Percentiles rank a stretch among this genome's conserved stretches.
These are phyloP conservation scores for Cataglyphis cursor DNA, from an alignment of 2,888 invertebrate genomes.

Conservation along the genomic window DNA sequence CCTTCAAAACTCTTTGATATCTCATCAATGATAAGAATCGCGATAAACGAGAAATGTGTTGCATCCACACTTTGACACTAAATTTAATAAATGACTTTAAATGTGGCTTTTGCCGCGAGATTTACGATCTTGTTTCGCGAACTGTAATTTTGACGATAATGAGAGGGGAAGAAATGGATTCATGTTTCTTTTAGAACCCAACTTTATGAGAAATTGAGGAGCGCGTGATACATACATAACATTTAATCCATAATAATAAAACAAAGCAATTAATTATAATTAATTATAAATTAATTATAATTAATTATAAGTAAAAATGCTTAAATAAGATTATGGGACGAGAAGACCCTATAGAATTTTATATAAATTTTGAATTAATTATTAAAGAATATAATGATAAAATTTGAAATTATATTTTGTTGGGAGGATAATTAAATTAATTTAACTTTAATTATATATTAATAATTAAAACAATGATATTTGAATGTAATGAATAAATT, in stretches of 20 bases:
- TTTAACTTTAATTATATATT: too few relatives aligned
- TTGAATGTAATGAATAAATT: too few relatives aligned
- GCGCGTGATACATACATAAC: neutral
- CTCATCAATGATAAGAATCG: neutral
- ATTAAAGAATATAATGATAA: too few relatives aligned
- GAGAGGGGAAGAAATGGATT: neutral
- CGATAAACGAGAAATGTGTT: neutral
- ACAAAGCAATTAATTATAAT: neutral
- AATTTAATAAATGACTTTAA: conserved; percentile 8
- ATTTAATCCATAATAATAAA: neutral
- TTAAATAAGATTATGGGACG: too few relatives aligned
- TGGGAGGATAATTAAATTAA: too few relatives aligned
- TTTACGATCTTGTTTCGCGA: neutral
- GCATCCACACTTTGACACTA: neutral
- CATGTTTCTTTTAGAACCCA: neutral
- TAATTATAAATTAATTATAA: neutral
- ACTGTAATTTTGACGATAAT: neutral
- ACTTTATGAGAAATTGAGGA: neutral
- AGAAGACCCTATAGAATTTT: too few relatives aligned
- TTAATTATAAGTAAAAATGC: too few relatives aligned
- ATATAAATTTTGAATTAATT: too few relatives aligned
- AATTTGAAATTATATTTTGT: too few relatives aligned
- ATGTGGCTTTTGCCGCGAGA: neutral
- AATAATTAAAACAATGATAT: too few relatives aligned
- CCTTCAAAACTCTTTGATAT: neutral